phyloP scores from a whole-genome alignment of 2,113 vertebrate genomes.

The human (Homo sapiens) region DNA sequence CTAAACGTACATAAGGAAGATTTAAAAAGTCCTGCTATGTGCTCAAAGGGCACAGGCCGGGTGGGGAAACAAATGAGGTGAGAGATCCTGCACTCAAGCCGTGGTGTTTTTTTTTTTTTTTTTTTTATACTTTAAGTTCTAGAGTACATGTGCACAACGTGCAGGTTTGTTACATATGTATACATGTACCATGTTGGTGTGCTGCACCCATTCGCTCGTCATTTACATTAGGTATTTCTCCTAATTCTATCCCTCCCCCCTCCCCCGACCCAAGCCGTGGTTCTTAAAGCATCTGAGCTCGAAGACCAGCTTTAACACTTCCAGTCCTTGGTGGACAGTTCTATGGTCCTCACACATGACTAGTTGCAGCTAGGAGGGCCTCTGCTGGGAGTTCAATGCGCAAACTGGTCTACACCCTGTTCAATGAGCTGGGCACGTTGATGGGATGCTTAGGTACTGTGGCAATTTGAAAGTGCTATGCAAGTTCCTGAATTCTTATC shows the following conservation, averaged over 20 bases:
- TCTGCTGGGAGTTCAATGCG: rapidly evolving
- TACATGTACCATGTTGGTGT: too few species aligned
- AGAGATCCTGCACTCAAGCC: background rate
- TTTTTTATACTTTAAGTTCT: too few species aligned
- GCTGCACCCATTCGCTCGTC: too few species aligned
- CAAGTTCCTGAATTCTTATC: background rate
- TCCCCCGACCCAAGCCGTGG: too few species aligned
- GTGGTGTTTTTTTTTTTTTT: too few species aligned
- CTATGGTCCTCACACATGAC: rapidly evolving
- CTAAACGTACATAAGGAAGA: background rate
- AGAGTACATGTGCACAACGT: too few species aligned
- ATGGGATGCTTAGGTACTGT: background rate
- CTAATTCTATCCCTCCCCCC: too few species aligned
- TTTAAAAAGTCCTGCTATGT: background rate
- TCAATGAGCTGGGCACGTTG: rapidly evolving
- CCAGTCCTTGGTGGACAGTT: rapidly evolving
- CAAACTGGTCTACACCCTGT: rapidly evolving
- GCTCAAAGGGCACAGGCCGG: too few species aligned
- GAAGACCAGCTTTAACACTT: background rate
- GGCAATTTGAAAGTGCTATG: background rate
- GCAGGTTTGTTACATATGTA: too few species aligned
- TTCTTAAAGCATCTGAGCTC: background rate
- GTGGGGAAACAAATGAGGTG: background rate
- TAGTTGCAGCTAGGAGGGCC: rapidly evolving
- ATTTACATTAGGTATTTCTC: too few species aligned